Evolutionary conservation across 2,113 vertebrate genomes (phyloP).

Genomic region (Sapayoa aenigma): DNA sequence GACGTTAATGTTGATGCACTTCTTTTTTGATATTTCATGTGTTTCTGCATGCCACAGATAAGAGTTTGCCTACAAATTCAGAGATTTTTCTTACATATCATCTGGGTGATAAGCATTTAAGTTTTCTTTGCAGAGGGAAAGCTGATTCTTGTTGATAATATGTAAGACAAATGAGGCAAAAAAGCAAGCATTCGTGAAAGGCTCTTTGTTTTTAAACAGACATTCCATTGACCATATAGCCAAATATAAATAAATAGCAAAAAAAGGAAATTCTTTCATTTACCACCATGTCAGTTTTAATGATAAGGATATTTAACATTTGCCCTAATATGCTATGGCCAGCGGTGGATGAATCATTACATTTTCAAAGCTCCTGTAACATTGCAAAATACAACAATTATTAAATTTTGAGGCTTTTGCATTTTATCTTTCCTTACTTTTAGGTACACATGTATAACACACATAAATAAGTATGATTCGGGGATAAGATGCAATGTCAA

Average conservation of each 20-base stretch:
- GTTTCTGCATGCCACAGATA: conserved; percentile 52
- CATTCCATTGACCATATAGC: neutral
- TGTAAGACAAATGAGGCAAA: conserved; percentile 41
- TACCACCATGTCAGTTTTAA: conserved; percentile 21
- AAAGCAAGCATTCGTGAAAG: neutral
- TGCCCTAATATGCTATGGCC: neutral
- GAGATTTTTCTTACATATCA: neutral
- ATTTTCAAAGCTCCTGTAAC: neutral
- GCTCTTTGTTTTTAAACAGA: conserved; percentile 50
- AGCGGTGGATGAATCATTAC: conserved; percentile 17
- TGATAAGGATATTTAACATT: conserved; percentile 28
- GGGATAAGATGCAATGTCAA: neutral
- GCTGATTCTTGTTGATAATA: conserved; percentile 14
- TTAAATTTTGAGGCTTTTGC: neutral
- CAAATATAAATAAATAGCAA: conserved; percentile 36
- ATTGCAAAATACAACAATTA: neutral
- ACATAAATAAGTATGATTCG: neutral
- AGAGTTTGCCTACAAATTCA: conserved; percentile 15
- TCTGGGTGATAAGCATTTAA: conserved; percentile 18
- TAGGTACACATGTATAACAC: neutral
- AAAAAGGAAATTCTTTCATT: conserved; percentile 6
- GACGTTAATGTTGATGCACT: conserved; percentile 46
- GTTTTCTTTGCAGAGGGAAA: neutral
- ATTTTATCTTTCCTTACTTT: conserved; percentile 6
- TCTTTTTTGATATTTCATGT: conserved; percentile 36